These are phyloP conservation scores for Astyanax mexicanus DNA, from an alignment of 2,797 vertebrate species.

Conservation along the genomic window DNA sequence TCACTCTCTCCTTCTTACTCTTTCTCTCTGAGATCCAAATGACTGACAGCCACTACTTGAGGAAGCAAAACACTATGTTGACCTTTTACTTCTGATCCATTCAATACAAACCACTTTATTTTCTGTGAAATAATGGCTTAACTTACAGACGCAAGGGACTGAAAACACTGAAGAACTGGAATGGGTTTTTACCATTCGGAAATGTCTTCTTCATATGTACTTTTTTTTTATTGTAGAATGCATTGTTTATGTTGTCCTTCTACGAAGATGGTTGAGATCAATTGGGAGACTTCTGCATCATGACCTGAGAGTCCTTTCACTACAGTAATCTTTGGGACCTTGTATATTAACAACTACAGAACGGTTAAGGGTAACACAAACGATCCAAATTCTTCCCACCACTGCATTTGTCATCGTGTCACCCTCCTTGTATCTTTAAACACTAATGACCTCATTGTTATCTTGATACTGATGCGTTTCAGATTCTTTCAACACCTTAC, in stretches of 20 bases:
- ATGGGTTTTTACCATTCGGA: not conserved
- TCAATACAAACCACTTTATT: constrained; percentile 22
- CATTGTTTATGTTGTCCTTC: constrained; percentile 6
- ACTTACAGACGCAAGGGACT: constrained; percentile 25
- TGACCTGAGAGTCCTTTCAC: not conserved
- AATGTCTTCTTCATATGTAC: not conserved
- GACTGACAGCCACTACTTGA: constrained; percentile 46
- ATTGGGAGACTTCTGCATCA: not conserved
- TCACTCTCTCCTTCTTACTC: constrained; percentile 10
- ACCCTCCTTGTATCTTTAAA: constrained; percentile 19
- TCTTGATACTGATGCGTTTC: constrained; percentile 1
- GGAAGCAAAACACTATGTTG: constrained; percentile 36
- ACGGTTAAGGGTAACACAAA: constrained; percentile 4
- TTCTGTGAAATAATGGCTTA: constrained; percentile 9
- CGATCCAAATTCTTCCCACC: constrained; percentile 32
- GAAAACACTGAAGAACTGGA: constrained; percentile 26
- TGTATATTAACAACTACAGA: constrained; percentile 3
- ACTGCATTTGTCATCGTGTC: constrained; percentile 18
- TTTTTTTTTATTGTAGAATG: constrained; percentile 12
- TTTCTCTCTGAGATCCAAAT: constrained; percentile 33
- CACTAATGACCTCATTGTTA: constrained; percentile 38
- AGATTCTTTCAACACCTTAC: constrained; percentile 4
- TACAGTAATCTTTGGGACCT: constrained; percentile 8
- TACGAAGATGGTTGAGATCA: not conserved
- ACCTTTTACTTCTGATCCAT: constrained; percentile 22